Evolutionary conservation across 2,797 vertebrate genomes (phyloP).

Genomic region (Ceryle rudis): DNA sequence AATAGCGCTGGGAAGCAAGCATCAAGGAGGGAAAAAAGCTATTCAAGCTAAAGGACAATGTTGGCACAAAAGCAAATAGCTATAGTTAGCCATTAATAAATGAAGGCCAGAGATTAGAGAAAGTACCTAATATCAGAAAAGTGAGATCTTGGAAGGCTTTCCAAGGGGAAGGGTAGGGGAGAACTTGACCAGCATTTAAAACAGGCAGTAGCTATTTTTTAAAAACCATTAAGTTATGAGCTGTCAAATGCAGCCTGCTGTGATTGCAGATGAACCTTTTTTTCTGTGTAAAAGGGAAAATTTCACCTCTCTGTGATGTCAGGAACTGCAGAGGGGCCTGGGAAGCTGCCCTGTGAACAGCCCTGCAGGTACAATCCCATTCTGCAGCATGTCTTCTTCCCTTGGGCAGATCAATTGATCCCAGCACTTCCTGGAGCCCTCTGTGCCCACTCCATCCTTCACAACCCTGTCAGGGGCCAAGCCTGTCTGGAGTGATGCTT

Average conservation of each 20-base stretch:
- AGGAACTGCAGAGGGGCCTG: background rate
- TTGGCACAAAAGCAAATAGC: slow-evolving; percentile 45
- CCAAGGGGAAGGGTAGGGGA: background rate
- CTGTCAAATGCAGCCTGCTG: background rate
- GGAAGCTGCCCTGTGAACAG: background rate
- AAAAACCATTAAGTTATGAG: background rate
- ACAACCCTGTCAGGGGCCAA: background rate
- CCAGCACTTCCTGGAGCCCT: background rate
- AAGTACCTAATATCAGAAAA: slow-evolving; percentile 11
- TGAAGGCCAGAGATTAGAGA: slow-evolving; percentile 37
- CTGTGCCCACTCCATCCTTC: background rate
- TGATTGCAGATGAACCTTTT: background rate
- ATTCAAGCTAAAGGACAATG: slow-evolving; percentile 42
- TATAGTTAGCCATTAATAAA: slow-evolving; percentile 57
- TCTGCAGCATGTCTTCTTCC: rapidly evolving
- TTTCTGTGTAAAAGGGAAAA: background rate
- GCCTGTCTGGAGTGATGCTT: background rate
- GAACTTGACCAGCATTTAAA: background rate
- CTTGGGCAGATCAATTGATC: rapidly evolving
- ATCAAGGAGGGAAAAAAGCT: slow-evolving; percentile 1
- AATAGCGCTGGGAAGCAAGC: background rate
- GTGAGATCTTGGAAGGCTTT: slow-evolving; percentile 2
- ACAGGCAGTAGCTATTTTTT: background rate
- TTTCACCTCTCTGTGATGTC: rapidly evolving
- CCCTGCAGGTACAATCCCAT: rapidly evolving